phyloP scores from a whole-genome alignment of 2,797 vertebrate species.

The Onychomys leucogaster region DNA sequence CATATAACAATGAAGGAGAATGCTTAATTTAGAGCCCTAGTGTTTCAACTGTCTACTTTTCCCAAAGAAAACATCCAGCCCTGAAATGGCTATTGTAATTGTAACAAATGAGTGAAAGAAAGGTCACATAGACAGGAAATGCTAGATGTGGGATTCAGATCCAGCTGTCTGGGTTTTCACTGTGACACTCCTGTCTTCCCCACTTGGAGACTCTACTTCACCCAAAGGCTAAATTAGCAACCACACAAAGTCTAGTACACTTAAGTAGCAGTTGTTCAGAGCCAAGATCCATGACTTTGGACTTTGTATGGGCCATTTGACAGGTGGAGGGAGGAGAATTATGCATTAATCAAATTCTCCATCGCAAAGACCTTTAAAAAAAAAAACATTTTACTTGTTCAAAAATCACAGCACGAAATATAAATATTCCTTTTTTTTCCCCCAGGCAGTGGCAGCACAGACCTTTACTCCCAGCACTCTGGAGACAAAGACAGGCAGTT shows the following conservation, averaged over 20 bases:
- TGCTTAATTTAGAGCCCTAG: neutral
- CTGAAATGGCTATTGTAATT: neutral
- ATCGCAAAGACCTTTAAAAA: neutral
- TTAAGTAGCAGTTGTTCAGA: constrained; percentile 20
- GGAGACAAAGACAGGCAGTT: neutral
- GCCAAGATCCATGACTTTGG: constrained; percentile 35
- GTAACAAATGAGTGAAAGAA: neutral
- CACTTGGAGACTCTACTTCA: constrained; percentile 10
- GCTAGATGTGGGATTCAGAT: constrained; percentile 1
- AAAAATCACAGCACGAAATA: constrained; percentile 54
- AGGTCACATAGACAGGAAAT: neutral
- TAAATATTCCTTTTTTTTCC: constrained; percentile 46
- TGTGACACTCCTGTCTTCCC: neutral
- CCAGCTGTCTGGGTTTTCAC: neutral
- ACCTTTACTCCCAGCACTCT: neutral
- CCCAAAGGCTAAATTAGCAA: constrained; percentile 50
- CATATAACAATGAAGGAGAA: neutral
- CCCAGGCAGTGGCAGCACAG: neutral
- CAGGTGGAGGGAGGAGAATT: constrained; percentile 70
- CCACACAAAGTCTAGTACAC: neutral
- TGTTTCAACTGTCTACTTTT: neutral
- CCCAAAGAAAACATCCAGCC: neutral
- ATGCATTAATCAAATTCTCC: constrained; percentile 45
- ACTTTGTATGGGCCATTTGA: neutral
- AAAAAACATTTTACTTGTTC: constrained; percentile 27